Percentiles rank a stretch among this genome's conserved stretches.
Conservation (phyloP, 2,797 vertebrate species). For the Sebastes ruberrimus region DNA sequence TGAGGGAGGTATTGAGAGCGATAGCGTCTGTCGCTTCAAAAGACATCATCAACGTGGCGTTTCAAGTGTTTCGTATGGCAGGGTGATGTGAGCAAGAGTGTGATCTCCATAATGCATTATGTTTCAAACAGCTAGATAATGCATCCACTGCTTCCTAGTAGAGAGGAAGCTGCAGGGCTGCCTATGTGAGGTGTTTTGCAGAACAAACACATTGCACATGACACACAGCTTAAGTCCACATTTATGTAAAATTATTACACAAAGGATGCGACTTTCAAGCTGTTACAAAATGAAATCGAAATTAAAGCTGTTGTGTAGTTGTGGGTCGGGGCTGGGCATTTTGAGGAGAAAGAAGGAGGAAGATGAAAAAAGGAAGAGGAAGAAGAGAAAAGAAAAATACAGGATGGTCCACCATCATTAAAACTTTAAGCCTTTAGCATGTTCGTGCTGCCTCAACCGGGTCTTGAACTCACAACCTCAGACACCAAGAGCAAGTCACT, state of each 20-base stretch:
- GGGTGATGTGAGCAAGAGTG: constrained; percentile 12
- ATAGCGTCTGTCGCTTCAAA: constrained; percentile 11
- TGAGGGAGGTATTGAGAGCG: constrained; percentile 3
- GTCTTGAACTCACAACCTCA: too few species aligned
- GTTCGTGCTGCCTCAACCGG: rapidly evolving
- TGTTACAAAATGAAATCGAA: neutral
- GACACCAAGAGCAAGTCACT: too few species aligned
- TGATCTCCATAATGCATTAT: constrained; percentile 29
- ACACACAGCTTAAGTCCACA: constrained; percentile 12
- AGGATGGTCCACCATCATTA: too few species aligned
- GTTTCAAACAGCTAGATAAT: constrained; percentile 3
- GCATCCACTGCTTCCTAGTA: neutral
- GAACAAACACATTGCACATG: neutral
- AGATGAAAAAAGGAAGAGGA: too few species aligned
- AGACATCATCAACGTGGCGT: constrained; percentile 4
- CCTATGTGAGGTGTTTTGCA: neutral
- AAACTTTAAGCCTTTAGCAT: too few species aligned
- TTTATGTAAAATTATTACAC: constrained; percentile 1
- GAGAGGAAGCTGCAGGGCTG: neutral
- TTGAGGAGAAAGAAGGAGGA: too few species aligned
- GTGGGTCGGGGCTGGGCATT: too few species aligned
- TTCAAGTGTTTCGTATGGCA: constrained; percentile 12
- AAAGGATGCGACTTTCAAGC: neutral
- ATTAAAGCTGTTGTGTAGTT: neutral
- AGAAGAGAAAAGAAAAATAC: too few species aligned